These are phyloP conservation scores for Caradrina kadenii DNA, from an alignment of 2,888 invertebrate species.

Conservation along the genomic window DNA sequence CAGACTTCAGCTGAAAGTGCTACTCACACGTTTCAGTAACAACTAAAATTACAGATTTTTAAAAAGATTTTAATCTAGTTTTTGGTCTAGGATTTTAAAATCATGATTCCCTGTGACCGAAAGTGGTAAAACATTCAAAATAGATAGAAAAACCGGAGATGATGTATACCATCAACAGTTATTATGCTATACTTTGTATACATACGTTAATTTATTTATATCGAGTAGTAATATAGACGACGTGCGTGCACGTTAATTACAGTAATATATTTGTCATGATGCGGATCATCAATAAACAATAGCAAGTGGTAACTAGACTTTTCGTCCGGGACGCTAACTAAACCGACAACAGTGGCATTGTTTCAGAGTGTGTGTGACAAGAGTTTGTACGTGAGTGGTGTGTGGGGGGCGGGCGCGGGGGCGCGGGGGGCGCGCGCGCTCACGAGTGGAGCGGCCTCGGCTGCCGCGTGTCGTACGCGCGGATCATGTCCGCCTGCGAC, in stretches of 20 bases:
- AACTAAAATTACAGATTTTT: slow-evolving; percentile 53
- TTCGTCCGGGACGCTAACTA: slow-evolving; percentile 38
- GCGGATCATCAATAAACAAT: slow-evolving; percentile 50
- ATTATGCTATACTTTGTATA: slow-evolving; percentile 60
- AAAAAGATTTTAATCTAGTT: slow-evolving; percentile 59
- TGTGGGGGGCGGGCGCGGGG: slow-evolving; percentile 8
- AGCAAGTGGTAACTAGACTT: slow-evolving; percentile 45
- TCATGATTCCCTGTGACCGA: slow-evolving; percentile 73
- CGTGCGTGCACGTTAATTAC: slow-evolving; percentile 58
- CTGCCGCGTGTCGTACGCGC: slow-evolving; percentile 98
- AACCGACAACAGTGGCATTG: slow-evolving; percentile 52
- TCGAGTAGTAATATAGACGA: slow-evolving; percentile 53
- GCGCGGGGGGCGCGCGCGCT: slow-evolving; percentile 59
- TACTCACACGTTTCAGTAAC: slow-evolving; percentile 28
- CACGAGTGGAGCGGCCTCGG: slow-evolving; percentile 95
- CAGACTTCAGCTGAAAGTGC: slow-evolving; percentile 9
- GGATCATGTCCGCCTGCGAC: slow-evolving; percentile 98
- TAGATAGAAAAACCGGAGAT: slow-evolving; percentile 64
- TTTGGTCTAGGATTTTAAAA: slow-evolving; percentile 67
- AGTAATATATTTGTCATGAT: slow-evolving; percentile 62
- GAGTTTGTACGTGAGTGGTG: slow-evolving; percentile 55
- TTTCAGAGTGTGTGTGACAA: slow-evolving; percentile 39
- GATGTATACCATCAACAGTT: slow-evolving; percentile 62
- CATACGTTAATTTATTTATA: slow-evolving; percentile 55
- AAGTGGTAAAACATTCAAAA: slow-evolving; percentile 65